Evolutionary conservation across 2,797 vertebrate genomes (phyloP).

Genomic region (Molossus molossus): DNA sequence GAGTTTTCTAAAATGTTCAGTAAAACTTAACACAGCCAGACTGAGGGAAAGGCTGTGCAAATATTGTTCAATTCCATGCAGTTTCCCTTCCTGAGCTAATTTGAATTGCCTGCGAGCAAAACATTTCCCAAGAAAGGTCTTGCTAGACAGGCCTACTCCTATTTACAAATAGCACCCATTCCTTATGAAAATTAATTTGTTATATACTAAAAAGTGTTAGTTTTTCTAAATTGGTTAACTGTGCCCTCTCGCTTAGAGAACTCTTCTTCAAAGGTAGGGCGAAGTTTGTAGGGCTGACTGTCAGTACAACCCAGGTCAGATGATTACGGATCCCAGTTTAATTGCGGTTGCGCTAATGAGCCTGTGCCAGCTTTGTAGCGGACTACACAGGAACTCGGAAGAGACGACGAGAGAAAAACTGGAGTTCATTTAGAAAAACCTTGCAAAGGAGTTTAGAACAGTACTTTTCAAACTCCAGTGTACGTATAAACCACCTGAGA

Average conservation of each 20-base stretch:
- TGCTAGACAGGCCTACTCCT: not conserved
- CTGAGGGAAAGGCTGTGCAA: not conserved
- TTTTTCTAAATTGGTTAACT: not conserved
- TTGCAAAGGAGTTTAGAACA: not conserved
- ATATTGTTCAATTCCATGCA: not conserved
- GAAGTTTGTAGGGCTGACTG: not conserved
- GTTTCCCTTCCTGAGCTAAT: slow-evolving; percentile 10
- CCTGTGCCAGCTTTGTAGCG: not conserved
- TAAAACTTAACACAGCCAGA: slow-evolving; percentile 7
- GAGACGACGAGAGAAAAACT: not conserved
- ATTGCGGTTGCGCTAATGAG: slow-evolving; percentile 52
- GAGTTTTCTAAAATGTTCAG: not conserved
- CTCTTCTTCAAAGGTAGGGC: not conserved
- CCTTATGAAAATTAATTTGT: slow-evolving; percentile 60
- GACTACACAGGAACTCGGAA: not conserved
- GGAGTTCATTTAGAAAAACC: slow-evolving; percentile 21
- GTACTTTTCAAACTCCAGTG: not conserved
- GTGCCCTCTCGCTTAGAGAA: not conserved
- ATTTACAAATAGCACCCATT: not conserved
- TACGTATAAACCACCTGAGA: not conserved
- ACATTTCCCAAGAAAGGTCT: not conserved
- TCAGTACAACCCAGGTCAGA: not conserved
- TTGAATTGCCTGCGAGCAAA: not conserved
- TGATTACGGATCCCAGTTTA: not conserved
- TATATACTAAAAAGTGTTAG: not conserved